Conservation (phyloP, 2,888 invertebrate species). For the Pristionchus exspectatus region DNA sequence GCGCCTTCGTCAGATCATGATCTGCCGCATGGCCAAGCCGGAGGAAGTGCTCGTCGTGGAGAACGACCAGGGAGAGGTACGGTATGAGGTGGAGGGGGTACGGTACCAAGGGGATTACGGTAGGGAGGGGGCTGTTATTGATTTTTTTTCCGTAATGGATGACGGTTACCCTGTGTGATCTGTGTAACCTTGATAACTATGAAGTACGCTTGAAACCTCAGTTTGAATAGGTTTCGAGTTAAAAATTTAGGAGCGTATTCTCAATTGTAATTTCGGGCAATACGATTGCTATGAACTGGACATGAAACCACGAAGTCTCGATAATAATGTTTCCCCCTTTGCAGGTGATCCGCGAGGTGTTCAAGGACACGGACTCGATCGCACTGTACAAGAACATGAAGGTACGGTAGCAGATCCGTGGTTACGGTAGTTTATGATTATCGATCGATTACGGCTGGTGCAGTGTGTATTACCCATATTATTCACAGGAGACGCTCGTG, state of each 20-base stretch:
- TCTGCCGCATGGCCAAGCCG: constrained; percentile 99
- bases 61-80: constrained; percentile 95
- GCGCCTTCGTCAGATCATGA: constrained; percentile 94
- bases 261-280: neutral
- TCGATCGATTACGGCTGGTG: neutral
- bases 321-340: neutral
- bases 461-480: neutral
- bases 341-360: constrained; percentile 93
- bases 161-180: neutral
- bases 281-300: neutral
- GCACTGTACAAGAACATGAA: constrained; percentile 99
- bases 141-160: neutral
- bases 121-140: neutral
- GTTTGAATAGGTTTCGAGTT: neutral
- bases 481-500: constrained; percentile 82
- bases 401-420: neutral
- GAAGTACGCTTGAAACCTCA: neutral
- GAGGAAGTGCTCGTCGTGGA: constrained; percentile 99
- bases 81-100: neutral
- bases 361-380: constrained; percentile 99
- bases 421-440: neutral
- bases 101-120: neutral
- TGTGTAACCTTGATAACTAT: neutral
- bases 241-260: no score
- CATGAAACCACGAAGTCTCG: neutral